Evolutionary conservation across 2,888 invertebrate genomes (phyloP), one percentile per base, ranked within the genome.

Genomic region (Gortyna flavago): DNA sequence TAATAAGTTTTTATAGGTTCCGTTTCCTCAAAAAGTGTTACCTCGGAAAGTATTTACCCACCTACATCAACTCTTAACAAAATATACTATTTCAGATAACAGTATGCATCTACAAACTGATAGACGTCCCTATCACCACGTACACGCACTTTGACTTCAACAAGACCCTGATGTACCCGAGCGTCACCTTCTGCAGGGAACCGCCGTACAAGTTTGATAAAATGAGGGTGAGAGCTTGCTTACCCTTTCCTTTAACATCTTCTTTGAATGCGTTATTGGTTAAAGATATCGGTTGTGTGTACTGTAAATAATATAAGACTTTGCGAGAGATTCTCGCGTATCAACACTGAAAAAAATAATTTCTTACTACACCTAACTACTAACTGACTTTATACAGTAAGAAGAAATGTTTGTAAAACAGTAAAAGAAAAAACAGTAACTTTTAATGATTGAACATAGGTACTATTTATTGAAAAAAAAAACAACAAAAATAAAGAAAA

Each of bases 131-230:
- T 0, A 97, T 98, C 51, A 97, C 98, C 0, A 98, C 98, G 2
- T 97, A 97, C 92, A 97, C 98, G 0, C 97, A 97, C 89, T 97
- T 97, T 81, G 97, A 97, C 85, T 96, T 98, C 76, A 98, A 98
- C 91, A 97, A 97, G 51, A 97, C 97, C 0, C 95, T 98, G 73
- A 93, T 96, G 84, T 98, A 98, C 93, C 98, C 98, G 0, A 97
- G 98, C 67, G 90, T 98, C 0, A 98, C 98, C 0, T 95, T 98
- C 84, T 98, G 98, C 86, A 95, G 97, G 38, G 97, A 97, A 76
- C 98, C 98, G 0, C 96, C 97, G 0, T 98, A 97, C 88, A 98
- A 97, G 89, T 95, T 91, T 64, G 93, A 97, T 1, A 95, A 97
- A 68, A 91, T 98, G 85, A 85, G 93, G 90, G 98, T 97, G 92